Conservation (phyloP, 2,113 vertebrate species). For the Carettochelys insculpta region DNA sequence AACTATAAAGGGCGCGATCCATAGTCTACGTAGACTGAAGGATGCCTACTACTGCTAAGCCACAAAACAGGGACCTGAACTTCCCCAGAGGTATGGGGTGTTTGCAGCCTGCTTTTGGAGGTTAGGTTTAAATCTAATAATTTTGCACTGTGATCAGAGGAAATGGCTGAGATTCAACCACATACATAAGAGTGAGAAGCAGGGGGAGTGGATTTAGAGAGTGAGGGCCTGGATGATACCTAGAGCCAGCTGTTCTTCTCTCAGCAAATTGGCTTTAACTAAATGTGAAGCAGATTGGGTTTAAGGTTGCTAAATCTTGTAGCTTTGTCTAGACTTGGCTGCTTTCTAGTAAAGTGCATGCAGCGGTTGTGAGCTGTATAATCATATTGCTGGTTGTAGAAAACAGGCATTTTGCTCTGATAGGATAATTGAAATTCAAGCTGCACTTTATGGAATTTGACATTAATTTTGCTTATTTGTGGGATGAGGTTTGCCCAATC, state of each 20-base stretch:
- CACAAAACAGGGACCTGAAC: not conserved
- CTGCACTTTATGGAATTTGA: constrained; percentile 67
- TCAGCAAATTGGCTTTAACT: constrained; percentile 30
- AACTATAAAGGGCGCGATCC: no score
- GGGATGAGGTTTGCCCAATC: constrained; percentile 47
- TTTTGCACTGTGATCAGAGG: not conserved
- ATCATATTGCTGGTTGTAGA: constrained; percentile 35
- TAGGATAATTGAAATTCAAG: constrained; percentile 70
- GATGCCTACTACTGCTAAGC: no score
- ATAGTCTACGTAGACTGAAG: no score
- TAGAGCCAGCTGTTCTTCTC: not conserved
- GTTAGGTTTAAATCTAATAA: not conserved
- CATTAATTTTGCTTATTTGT: constrained; percentile 68
- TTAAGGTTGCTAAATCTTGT: constrained; percentile 12
- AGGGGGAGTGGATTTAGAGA: not conserved
- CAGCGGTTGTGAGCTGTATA: not conserved
- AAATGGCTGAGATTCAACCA: not conserved
- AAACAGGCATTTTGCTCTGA: constrained; percentile 46
- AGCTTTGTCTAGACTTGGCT: not conserved
- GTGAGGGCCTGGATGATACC: not conserved
- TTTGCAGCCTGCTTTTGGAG: not conserved
- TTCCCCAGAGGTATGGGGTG: not conserved
- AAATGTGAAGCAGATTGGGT: constrained; percentile 48
- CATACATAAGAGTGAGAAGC: not conserved
- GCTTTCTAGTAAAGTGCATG: constrained; percentile 47